phyloP scores from a whole-genome alignment of 2,113 vertebrate species.

The Corythoichthys intestinalis region DNA sequence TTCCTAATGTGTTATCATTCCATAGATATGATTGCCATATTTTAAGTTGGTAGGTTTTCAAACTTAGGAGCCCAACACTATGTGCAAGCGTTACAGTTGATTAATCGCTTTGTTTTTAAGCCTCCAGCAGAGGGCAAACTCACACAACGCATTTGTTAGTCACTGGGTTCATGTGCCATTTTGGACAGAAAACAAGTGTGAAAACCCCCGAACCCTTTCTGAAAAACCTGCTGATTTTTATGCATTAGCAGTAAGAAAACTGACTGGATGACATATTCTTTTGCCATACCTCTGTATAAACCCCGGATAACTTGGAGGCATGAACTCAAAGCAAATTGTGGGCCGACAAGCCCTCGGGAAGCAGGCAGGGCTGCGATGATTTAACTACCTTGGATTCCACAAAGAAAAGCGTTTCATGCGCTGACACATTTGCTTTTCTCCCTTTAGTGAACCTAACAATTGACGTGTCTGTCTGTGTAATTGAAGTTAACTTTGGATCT shows the following conservation, averaged over 20 bases:
- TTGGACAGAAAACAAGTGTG: background rate
- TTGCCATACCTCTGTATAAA: background rate
- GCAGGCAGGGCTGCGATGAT: conserved; percentile 22
- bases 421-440: conserved; percentile 20
- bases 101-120: background rate
- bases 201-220: no score
- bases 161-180: background rate
- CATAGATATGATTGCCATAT: background rate
- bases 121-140: conserved; percentile 66
- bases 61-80: background rate
- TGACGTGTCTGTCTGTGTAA: conserved; percentile 29
- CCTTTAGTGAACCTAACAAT: conserved; percentile 27
- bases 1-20: background rate
- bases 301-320: background rate
- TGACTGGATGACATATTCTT: background rate
- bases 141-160: conserved; percentile 25
- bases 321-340: background rate
- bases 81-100: background rate
- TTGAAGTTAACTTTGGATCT: conserved; percentile 26
- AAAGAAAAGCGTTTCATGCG: conserved; percentile 16
- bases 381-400: conserved; percentile 13
- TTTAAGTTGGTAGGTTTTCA: background rate
- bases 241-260: background rate
- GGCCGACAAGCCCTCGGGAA: conserved; percentile 32
- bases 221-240: background rate